These are phyloP conservation scores for Drosophila anomalata DNA, from an alignment of 2,888 invertebrate species.

Conservation along the genomic window DNA sequence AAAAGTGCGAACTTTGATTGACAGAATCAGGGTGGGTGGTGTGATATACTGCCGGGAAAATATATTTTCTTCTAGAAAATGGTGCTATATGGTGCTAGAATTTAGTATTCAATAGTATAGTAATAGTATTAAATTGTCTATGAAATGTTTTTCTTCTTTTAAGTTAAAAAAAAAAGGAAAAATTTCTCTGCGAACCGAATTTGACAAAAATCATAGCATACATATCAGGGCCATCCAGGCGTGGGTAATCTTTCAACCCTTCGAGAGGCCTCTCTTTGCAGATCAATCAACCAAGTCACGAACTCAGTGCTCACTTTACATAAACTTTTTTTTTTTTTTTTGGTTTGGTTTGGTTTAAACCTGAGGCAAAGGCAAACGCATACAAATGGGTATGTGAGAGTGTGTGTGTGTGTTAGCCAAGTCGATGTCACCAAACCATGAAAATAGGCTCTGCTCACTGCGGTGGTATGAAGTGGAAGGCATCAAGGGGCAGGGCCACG, in stretches of 20 bases:
- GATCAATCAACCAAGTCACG: conserved; percentile 39
- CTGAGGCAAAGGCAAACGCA: conserved; percentile 23
- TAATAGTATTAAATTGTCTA: background rate
- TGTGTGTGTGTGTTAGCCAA: conserved; percentile 20
- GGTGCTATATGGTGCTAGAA: no score
- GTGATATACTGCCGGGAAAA: conserved; percentile 16
- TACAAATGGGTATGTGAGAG: conserved; percentile 1
- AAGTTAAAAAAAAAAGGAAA: background rate
- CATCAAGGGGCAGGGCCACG: background rate
- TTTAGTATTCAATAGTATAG: background rate
- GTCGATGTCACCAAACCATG: conserved; percentile 39
- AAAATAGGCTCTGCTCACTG: conserved; percentile 25
- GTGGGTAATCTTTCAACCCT: conserved; percentile 1
- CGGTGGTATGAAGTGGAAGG: background rate
- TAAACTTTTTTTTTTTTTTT: conserved; percentile 27
- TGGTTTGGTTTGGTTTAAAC: conserved; percentile 16
- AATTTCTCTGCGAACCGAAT: background rate
- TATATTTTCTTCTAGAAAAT: conserved; percentile 12
- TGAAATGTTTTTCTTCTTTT: background rate
- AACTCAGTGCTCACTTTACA: conserved; percentile 28
- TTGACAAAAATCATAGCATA: conserved; percentile 20
- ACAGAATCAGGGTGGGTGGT: conserved; percentile 14
- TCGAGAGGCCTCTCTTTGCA: background rate
- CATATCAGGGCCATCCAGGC: conserved; percentile 11
- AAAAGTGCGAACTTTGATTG: conserved; percentile 36